A percentile compares a stretch with the other conserved stretches of the same genome.
These are phyloP conservation scores for Neosilurus mollespiculum DNA, from an alignment of 2,797 vertebrate species.

Conservation along the genomic window DNA sequence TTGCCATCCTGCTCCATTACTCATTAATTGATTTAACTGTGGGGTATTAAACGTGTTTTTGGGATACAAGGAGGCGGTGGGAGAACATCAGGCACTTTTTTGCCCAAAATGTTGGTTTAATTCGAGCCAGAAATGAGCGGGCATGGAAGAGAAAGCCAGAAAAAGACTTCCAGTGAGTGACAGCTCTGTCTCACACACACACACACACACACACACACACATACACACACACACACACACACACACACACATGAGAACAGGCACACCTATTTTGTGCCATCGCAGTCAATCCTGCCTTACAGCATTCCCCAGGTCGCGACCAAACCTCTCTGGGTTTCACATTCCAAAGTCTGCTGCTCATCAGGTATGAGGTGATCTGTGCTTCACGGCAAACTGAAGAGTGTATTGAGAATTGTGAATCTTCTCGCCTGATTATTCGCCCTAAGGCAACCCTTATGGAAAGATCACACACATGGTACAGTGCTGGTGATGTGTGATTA, in stretches of 20 bases:
- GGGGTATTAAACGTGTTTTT: not conserved
- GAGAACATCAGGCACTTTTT: not conserved
- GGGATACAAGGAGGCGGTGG: not conserved
- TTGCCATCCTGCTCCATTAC: not conserved
- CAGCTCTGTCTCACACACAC: constrained; percentile 18
- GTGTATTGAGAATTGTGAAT: not conserved
- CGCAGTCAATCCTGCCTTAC: constrained; percentile 34
- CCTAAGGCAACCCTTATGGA: not conserved
- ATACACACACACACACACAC: not conserved
- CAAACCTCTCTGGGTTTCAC: constrained; percentile 40
- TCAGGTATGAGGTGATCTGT: not conserved
- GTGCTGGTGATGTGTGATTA: not conserved
- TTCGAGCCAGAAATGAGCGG: constrained; percentile 6
- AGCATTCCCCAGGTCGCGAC: constrained; percentile 42
- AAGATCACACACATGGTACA: not conserved
- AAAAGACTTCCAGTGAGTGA: constrained; percentile 2
- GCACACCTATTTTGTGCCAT: constrained; percentile 35
- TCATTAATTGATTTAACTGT: not conserved
- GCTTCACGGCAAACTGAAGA: not conserved
- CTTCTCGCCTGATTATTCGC: not conserved
- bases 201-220: constrained; percentile 8
- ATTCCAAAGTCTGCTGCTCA: not conserved
- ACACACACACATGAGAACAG: not conserved
- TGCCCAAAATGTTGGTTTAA: not conserved
- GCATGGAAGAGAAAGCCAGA: constrained; percentile 20